Evolutionary conservation across 2,113 vertebrate species (phyloP).

Genomic region (Odocoileus hemionus): DNA sequence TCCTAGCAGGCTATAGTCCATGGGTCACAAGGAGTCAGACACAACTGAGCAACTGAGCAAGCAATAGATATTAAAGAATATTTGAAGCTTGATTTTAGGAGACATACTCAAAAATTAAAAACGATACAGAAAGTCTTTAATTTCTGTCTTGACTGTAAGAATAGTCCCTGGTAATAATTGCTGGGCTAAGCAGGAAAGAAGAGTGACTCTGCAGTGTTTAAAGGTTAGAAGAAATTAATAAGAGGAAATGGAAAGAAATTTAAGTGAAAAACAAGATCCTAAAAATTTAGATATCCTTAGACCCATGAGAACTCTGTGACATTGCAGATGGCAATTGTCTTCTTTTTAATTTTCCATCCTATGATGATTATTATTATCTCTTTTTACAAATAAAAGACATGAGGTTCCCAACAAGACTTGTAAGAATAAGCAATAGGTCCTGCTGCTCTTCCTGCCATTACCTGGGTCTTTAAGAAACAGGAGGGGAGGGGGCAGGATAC

Average conservation of each 20-base stretch:
- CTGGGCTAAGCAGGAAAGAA: neutral
- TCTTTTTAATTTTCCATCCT: neutral
- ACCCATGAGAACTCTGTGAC: neutral
- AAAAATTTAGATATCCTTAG: neutral
- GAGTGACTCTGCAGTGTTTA: neutral
- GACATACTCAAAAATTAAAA: neutral
- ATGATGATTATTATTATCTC: neutral
- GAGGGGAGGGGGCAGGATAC: neutral
- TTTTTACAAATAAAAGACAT: neutral
- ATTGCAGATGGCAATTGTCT: neutral
- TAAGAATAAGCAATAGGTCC: neutral
- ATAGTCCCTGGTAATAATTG: neutral
- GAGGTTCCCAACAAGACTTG: neutral
- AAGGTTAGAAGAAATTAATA: neutral
- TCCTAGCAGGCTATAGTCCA: neutral
- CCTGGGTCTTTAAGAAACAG: neutral
- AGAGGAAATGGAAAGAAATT: neutral
- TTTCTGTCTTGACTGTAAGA: neutral
- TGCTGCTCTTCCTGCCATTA: neutral
- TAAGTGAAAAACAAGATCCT: neutral
- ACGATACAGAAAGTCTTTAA: neutral
- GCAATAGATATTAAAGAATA: neutral
- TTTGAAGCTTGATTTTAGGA: neutral
- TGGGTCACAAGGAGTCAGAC: neutral
- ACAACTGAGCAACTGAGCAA: neutral